A percentile compares a stretch with the other conserved stretches of the same genome.
Conservation (phyloP, 2,888 invertebrate species). For the Agrilus biguttatus region DNA sequence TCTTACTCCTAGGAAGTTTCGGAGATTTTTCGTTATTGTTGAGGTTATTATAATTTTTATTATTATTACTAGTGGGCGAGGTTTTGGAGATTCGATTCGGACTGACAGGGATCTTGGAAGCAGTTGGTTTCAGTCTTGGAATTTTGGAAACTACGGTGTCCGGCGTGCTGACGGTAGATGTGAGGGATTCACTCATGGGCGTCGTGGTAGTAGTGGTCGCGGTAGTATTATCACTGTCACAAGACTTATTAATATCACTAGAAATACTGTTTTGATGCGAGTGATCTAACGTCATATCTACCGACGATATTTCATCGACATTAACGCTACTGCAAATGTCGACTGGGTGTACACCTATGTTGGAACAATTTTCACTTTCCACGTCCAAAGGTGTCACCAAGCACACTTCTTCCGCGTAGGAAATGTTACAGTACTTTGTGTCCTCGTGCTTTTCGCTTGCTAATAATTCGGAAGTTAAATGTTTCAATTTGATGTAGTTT, state of each 20-base stretch:
- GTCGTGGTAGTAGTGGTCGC: conserved; percentile 19
- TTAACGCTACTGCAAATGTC: conserved; percentile 27
- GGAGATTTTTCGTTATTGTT: conserved; percentile 27
- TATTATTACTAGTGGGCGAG: conserved; percentile 5
- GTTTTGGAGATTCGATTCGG: conserved; percentile 14
- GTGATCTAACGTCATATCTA: conserved; percentile 13
- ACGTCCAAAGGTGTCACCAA: conserved; percentile 28
- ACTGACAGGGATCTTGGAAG: conserved; percentile 24
- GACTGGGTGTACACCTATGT: conserved; percentile 26
- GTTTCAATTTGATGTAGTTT: conserved; percentile 30
- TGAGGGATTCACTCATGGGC: conserved; percentile 49
- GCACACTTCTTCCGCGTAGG: conserved; percentile 32
- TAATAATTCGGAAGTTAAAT: conserved; percentile 25
- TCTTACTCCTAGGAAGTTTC: conserved; percentile 40
- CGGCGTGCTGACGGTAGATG: conserved; percentile 53
- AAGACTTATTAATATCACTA: conserved; percentile 20
- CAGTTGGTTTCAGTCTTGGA: conserved; percentile 24
- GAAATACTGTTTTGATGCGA: conserved; percentile 9
- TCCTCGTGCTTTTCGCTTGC: conserved; percentile 18
- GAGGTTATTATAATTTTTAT: conserved; percentile 19
- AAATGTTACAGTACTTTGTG: conserved; percentile 20
- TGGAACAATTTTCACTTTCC: conserved; percentile 29
- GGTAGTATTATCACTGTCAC: conserved; percentile 21
- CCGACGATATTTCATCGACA: conserved; percentile 22
- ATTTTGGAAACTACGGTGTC: conserved; percentile 54